These are phyloP conservation scores for Beris morrisii DNA, from an alignment of 2,888 invertebrate species.

Conservation along the genomic window DNA sequence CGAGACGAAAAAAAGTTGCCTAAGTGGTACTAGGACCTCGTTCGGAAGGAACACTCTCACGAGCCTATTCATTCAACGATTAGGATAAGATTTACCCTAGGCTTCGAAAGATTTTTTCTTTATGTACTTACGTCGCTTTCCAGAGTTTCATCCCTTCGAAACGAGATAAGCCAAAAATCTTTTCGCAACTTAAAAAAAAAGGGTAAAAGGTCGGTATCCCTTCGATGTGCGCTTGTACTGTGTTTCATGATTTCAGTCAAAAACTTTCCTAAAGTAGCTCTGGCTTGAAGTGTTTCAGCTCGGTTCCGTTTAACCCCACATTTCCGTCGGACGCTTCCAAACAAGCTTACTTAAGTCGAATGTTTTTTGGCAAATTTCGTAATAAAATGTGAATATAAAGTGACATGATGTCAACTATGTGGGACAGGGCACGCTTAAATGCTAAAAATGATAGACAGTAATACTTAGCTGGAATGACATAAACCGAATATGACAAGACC, in stretches of 20 bases:
- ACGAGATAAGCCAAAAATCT: too few species aligned
- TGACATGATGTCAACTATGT: conserved; percentile 4
- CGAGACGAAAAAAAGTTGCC: conserved; percentile 28
- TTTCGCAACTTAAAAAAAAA: too few species aligned
- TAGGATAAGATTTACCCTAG: too few species aligned
- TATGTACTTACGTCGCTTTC: too few species aligned
- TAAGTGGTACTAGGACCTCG: conserved; percentile 30
- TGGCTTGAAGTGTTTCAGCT: too few species aligned
- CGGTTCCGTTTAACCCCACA: not conserved
- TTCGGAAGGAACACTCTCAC: not conserved
- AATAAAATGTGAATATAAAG: conserved; percentile 1
- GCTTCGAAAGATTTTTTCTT: too few species aligned
- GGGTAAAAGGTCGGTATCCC: too few species aligned
- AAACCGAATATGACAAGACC: conserved; percentile 3
- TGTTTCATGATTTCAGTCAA: too few species aligned
- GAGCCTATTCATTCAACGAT: too few species aligned
- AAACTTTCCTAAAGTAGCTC: too few species aligned
- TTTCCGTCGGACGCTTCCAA: not conserved
- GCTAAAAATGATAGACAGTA: conserved; percentile 6
- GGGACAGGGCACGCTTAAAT: conserved; percentile 7
- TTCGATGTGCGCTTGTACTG: too few species aligned
- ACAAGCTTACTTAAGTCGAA: conserved; percentile 3
- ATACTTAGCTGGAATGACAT: not conserved
- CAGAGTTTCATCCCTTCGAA: too few species aligned
- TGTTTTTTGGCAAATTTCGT: not conserved